These are phyloP conservation scores for Cheilosia vernalis DNA, from an alignment of 2,888 invertebrate species.

Conservation along the genomic window DNA sequence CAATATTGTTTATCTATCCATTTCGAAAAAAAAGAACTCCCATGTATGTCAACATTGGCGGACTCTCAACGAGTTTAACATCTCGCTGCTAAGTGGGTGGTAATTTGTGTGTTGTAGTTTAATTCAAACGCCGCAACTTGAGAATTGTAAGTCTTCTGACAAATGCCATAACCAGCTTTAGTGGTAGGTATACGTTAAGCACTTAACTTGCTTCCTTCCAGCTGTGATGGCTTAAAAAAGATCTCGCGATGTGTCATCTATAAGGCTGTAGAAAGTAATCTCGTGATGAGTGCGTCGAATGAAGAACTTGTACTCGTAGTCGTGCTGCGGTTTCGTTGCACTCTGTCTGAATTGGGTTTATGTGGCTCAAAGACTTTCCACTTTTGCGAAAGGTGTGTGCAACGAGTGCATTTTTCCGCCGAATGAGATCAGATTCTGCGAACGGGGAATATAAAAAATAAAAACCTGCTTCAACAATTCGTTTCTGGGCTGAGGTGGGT, in stretches of 20 bases:
- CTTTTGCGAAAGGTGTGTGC: background rate
- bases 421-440: background rate
- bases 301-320: too few species aligned
- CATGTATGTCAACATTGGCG: background rate
- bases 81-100: conserved; percentile 14
- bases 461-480: background rate
- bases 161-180: conserved; percentile 6
- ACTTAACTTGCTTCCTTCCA: background rate
- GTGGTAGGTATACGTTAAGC: background rate
- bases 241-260: too few species aligned
- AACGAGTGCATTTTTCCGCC: background rate
- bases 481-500: background rate
- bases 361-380: background rate
- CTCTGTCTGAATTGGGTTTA: background rate
- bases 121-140: conserved; percentile 1
- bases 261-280: too few species aligned
- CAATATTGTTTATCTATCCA: conserved; percentile 8
- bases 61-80: conserved; percentile 11
- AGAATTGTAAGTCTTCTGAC: conserved; percentile 4
- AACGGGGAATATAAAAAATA: background rate
- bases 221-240: background rate
- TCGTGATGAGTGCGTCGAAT: too few species aligned
- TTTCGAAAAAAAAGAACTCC: background rate
- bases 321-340: too few species aligned
- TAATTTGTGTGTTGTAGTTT: conserved; percentile 14